Evolutionary conservation across 2,113 vertebrate species (phyloP), one percentile per base, ranked within the genome.

Genomic region (Pterocles gutturalis): DNA sequence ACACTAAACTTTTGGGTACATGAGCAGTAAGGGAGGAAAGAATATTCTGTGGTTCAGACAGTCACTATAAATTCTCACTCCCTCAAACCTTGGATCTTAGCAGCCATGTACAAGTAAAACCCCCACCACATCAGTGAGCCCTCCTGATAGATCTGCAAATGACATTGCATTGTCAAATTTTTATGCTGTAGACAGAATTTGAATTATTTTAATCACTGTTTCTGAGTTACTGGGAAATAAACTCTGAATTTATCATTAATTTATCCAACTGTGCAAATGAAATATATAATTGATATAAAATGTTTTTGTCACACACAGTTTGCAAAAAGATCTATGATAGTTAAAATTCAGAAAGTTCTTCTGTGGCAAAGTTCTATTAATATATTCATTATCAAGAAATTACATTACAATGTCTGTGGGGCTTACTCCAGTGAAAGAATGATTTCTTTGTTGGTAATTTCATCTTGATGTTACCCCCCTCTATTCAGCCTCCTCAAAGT

Each of bases 281-380:
- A 94, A 93, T 92, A 82, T 75, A 61, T 95, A 97, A 96, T 96
- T 96, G 92, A 70, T 96, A 93, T 86, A 94, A 97, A 97, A 94
- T 87, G 49, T 13, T 95, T 95, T 90, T 97, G 93, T 96, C 83
- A 67, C 87, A 92, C 73, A 62, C 61, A 84, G n/a, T 94, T 95
- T 95, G 85, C 95, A 94, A 83, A 90, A 95, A 89, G 43, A 83
- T 92, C 94, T 77, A 41, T 87, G 77, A 55, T 60, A 82, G 77
- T 71, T 93, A 94, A 93, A 97, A 93, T 94, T 95, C 88, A 88
- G 72, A 79, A 41, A 43, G 19, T 75, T 89, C 25, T 94, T 90
- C 66, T 54, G 61, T 92, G 51, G 36, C 75, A 67, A 93, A 96
- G 66, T 96, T 94, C 69, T 96, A 91, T 92, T 93, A 96, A 91